phyloP scores from a whole-genome alignment of 2,888 invertebrate species.

The Rutpela maculata region DNA sequence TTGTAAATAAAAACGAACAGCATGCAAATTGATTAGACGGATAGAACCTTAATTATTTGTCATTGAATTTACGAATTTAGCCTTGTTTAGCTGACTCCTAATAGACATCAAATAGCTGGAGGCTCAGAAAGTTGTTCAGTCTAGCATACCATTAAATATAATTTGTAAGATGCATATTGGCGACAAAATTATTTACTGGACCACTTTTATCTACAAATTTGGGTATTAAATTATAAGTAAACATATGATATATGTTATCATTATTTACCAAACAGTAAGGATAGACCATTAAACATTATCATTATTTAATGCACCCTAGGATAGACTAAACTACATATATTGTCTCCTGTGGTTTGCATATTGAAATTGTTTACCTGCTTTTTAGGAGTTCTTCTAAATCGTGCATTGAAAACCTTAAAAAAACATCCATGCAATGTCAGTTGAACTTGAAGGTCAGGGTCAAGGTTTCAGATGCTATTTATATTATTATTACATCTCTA shows the following conservation, averaged over 20 bases:
- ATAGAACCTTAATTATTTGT: slow-evolving; percentile 2
- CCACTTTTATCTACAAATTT: background rate
- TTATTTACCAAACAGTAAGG: too few relatives aligned
- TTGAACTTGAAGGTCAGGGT: too few relatives aligned
- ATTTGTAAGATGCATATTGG: background rate
- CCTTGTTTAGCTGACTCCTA: background rate
- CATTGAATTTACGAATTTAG: slow-evolving; percentile 3
- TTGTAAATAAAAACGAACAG: background rate
- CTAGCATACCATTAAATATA: background rate
- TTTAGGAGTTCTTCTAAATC: too few relatives aligned
- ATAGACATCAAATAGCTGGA: background rate
- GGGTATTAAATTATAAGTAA: background rate
- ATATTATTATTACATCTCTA: too few relatives aligned
- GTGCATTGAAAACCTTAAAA: too few relatives aligned
- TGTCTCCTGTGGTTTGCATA: too few relatives aligned
- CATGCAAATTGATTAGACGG: background rate
- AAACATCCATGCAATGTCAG: too few relatives aligned
- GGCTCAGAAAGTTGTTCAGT: slow-evolving; percentile 20
- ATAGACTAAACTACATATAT: too few relatives aligned
- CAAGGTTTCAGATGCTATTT: too few relatives aligned
- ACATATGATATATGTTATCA: background rate
- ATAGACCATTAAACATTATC: too few relatives aligned
- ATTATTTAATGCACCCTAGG: too few relatives aligned
- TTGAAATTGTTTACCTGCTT: too few relatives aligned
- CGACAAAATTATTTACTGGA: background rate